Evolutionary conservation across 1,140 invertebrate genomes (phyloP).

Genomic region (Drosophila ambigua): DNA sequence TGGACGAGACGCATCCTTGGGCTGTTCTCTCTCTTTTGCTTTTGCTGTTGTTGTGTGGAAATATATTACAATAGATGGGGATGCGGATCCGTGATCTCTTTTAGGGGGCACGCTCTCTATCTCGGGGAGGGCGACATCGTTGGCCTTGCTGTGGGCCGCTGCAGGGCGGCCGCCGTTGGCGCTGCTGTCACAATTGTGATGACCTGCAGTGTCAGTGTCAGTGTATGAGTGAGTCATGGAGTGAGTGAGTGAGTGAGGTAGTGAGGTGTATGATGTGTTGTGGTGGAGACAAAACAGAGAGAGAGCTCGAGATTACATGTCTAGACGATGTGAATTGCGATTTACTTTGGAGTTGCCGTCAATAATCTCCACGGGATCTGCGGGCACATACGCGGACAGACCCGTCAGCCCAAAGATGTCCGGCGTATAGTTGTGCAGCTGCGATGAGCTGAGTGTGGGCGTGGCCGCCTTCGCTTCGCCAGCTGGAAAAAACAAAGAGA

Average conservation of each 20-base stretch:
- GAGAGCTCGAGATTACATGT: constrained; percentile 53
- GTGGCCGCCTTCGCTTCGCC: constrained; percentile 73
- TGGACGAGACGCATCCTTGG: constrained; percentile 1
- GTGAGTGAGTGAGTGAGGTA: background rate
- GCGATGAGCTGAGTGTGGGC: constrained; percentile 75
- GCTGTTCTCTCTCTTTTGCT: no score
- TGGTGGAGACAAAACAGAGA: constrained; percentile 34
- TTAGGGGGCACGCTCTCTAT: constrained; percentile 45
- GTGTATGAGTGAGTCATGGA: constrained; percentile 5
- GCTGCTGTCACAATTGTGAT: constrained; percentile 79
- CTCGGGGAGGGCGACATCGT: constrained; percentile 79
- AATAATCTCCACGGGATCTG: constrained; percentile 84
- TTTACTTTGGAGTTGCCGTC: constrained; percentile 86
- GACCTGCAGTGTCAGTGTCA: constrained; percentile 63
- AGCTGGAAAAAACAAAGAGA: constrained; percentile 30
- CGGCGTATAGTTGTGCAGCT: constrained; percentile 76
- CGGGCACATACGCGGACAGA: constrained; percentile 83
- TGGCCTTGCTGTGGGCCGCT: constrained; percentile 52
- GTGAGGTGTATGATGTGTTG: constrained; percentile 10
- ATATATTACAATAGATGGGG: constrained; percentile 73
- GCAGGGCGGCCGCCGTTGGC: constrained; percentile 48
- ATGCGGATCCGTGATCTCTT: background rate
- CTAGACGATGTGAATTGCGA: constrained; percentile 44
- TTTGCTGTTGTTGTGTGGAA: constrained; percentile 9
- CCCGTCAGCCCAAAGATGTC: constrained; percentile 85